Evolutionary conservation across 2,888 invertebrate species (phyloP).

Genomic region (Drepanosiphum platanoidis): DNA sequence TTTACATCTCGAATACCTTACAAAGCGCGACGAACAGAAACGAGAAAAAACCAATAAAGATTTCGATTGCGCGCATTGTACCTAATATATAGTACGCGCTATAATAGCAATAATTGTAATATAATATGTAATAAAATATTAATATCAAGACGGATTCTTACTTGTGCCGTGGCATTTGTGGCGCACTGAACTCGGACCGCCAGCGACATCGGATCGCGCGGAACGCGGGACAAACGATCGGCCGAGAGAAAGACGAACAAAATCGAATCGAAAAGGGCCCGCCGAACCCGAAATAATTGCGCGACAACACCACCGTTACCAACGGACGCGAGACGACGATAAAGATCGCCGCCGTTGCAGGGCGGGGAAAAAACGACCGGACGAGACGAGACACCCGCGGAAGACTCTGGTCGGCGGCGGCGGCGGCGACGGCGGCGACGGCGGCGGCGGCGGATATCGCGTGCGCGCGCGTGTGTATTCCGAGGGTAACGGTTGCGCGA

Average conservation of each 20-base stretch:
- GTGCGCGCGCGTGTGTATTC: background rate
- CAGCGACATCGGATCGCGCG: constrained; percentile 40
- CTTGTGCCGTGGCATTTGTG: constrained; percentile 59
- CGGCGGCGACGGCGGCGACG: background rate
- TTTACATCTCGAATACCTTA: background rate
- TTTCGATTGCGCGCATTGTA: background rate
- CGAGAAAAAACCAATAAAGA: background rate
- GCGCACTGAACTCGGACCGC: constrained; percentile 21
- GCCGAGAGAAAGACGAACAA: too few relatives aligned
- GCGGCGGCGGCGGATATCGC: background rate
- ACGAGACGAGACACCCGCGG: background rate
- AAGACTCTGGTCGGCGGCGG: background rate
- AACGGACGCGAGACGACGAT: background rate
- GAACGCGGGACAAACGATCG: background rate
- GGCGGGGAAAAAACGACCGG: too few relatives aligned
- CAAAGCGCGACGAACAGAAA: background rate
- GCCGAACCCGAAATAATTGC: too few relatives aligned
- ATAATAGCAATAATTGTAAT: background rate
- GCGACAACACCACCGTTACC: background rate
- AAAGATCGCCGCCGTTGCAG: too few relatives aligned
- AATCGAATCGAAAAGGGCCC: too few relatives aligned
- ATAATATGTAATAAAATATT: too few relatives aligned
- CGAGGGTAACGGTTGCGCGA: background rate
- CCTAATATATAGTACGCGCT: background rate
- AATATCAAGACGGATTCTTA: constrained; percentile 16